Percentiles rank a stretch among this genome's conserved stretches.
phyloP scores from a whole-genome alignment of 2,113 vertebrate species.

The Anas platyrhynchos region DNA sequence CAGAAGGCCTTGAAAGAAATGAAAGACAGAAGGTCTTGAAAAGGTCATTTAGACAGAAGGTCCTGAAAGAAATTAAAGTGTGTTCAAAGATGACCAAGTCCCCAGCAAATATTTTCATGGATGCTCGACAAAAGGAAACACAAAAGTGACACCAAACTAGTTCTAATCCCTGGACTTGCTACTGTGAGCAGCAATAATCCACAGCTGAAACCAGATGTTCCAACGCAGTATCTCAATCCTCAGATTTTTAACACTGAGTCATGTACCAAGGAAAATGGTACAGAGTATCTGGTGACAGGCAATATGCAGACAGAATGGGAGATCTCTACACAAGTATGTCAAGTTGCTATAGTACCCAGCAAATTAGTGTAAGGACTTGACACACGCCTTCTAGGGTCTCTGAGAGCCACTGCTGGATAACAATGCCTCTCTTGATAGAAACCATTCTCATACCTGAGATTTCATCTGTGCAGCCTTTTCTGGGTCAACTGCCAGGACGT shows the following conservation, averaged over 20 bases:
- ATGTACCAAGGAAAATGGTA: background rate
- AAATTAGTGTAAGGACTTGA: background rate
- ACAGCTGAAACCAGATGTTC: background rate
- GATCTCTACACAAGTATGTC: background rate
- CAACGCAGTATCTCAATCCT: background rate
- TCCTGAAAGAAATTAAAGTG: background rate
- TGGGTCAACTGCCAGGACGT: constrained; percentile 94
- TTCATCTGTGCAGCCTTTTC: constrained; percentile 99
- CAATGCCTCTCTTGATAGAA: background rate
- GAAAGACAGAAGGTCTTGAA: background rate
- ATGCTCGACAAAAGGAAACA: background rate
- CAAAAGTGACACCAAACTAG: background rate
- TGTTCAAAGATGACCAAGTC: background rate
- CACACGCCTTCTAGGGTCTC: background rate
- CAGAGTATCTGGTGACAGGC: background rate
- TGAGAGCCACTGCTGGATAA: background rate
- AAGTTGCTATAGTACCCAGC: background rate
- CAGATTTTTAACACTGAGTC: background rate
- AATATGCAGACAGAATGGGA: background rate
- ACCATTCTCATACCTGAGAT: constrained; percentile 83
- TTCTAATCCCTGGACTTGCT: background rate
- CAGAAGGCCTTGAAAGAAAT: background rate
- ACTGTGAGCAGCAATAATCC: background rate
- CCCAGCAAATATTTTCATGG: background rate
- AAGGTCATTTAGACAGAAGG: rapidly evolving